Percentiles rank a stretch among this genome's conserved stretches.
Conservation (phyloP, 1,140 invertebrate species). For the Harpegnathos saltator region DNA sequence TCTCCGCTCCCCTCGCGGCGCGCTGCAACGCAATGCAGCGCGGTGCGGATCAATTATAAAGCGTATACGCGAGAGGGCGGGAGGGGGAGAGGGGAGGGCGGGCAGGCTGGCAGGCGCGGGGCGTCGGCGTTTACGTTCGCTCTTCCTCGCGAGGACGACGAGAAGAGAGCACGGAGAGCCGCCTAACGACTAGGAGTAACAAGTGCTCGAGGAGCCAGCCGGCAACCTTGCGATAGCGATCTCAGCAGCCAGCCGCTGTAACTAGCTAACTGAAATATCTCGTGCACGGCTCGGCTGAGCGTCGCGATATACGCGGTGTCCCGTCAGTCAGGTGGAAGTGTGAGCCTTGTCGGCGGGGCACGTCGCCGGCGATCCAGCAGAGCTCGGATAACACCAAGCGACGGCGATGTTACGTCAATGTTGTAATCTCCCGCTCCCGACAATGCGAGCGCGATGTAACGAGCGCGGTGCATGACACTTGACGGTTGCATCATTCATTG, state of each 20-base stretch:
- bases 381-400: too few species aligned
- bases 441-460: too few species aligned
- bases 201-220: conserved; percentile 71
- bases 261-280: conserved; percentile 76
- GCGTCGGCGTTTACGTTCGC: conserved; percentile 38
- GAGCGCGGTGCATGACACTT: too few species aligned
- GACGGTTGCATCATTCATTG: too few species aligned
- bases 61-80: conserved; percentile 16
- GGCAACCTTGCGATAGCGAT: conserved; percentile 73
- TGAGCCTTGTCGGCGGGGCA: too few species aligned
- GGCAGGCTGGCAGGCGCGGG: conserved; percentile 1
- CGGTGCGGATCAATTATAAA: conserved; percentile 59
- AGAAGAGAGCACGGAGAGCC: conserved; percentile 54
- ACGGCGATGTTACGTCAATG: too few species aligned
- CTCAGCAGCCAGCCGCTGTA: conserved; percentile 68
- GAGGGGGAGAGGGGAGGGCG: too few species aligned
- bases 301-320: conserved; percentile 29
- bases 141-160: conserved; percentile 37
- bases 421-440: too few species aligned
- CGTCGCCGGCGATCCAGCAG: too few species aligned
- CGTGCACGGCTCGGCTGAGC: conserved; percentile 48
- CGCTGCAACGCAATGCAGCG: background rate
- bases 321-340: background rate
- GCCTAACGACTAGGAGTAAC: conserved; percentile 72
- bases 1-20: conserved; percentile 17